A percentile compares a stretch with the other conserved stretches of the same genome.
phyloP scores from a whole-genome alignment of 2,888 invertebrate species.

The Macrophya annulata region DNA sequence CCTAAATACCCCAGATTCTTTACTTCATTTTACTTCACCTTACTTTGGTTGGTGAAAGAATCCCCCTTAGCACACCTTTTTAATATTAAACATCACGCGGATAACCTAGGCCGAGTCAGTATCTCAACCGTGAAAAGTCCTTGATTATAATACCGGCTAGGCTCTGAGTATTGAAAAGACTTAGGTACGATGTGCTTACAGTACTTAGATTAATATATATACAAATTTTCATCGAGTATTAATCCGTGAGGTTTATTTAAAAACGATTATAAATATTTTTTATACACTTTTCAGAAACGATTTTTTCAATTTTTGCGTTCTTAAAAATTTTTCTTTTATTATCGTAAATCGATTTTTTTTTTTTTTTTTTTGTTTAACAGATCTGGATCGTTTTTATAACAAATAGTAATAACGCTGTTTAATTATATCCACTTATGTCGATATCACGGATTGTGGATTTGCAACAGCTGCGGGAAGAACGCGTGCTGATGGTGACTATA shows the following conservation, averaged over 20 bases:
- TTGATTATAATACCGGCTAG: constrained; percentile 63
- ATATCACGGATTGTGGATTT: too few relatives aligned
- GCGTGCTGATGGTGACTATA: background rate
- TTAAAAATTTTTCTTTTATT: too few relatives aligned
- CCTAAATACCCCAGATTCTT: too few relatives aligned
- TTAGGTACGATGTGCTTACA: background rate
- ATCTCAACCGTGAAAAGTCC: constrained; percentile 74
- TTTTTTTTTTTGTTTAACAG: too few relatives aligned
- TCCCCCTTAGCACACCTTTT: constrained; percentile 43
- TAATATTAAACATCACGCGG: constrained; percentile 66
- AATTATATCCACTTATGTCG: too few relatives aligned
- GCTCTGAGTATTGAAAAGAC: constrained; percentile 3
- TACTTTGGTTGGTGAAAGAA: constrained; percentile 19
- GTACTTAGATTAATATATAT: background rate
- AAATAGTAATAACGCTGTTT: too few relatives aligned
- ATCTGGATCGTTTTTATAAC: too few relatives aligned
- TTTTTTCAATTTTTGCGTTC: too few relatives aligned
- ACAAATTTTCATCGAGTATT: background rate
- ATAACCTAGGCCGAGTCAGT: constrained; percentile 73
- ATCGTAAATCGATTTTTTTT: too few relatives aligned
- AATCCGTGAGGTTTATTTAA: background rate
- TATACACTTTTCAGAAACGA: too few relatives aligned
- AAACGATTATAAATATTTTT: too few relatives aligned
- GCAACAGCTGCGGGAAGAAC: background rate
- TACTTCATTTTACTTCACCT: background rate